These are phyloP conservation scores for Morphnarchus princeps DNA, from an alignment of 2,113 vertebrate species.

Conservation along the genomic window DNA sequence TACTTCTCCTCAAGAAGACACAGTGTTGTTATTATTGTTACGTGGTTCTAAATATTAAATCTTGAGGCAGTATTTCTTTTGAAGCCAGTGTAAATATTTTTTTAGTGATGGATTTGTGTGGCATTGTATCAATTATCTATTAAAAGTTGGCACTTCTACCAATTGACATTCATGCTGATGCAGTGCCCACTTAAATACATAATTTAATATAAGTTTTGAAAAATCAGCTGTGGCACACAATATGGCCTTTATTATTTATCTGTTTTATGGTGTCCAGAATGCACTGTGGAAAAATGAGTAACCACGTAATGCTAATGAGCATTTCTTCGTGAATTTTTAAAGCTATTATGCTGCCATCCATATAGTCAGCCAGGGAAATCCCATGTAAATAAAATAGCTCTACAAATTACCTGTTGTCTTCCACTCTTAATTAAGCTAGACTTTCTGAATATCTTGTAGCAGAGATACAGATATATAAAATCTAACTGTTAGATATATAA, in stretches of 20 bases:
- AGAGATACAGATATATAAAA: neutral
- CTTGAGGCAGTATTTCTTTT: neutral
- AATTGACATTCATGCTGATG: neutral
- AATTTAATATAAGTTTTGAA: neutral
- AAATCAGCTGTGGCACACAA: neutral
- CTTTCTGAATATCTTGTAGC: neutral
- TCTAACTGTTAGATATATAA: neutral
- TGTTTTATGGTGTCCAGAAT: neutral
- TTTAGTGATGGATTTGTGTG: neutral
- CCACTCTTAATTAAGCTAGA: neutral
- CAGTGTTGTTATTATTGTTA: neutral
- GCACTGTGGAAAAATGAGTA: neutral
- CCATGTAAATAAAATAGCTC: neutral
- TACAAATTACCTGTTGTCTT: neutral
- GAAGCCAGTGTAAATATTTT: neutral
- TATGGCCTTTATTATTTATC: neutral
- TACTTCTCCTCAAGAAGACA: neutral
- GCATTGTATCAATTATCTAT: neutral
- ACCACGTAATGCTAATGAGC: neutral
- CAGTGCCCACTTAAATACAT: neutral
- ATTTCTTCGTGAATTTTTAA: neutral
- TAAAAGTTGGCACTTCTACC: neutral
- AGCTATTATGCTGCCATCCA: neutral
- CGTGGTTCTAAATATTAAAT: neutral
- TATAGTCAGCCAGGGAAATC: neutral